Conservation (phyloP, 2,888 invertebrate species). For the Eupsilia transversa region DNA sequence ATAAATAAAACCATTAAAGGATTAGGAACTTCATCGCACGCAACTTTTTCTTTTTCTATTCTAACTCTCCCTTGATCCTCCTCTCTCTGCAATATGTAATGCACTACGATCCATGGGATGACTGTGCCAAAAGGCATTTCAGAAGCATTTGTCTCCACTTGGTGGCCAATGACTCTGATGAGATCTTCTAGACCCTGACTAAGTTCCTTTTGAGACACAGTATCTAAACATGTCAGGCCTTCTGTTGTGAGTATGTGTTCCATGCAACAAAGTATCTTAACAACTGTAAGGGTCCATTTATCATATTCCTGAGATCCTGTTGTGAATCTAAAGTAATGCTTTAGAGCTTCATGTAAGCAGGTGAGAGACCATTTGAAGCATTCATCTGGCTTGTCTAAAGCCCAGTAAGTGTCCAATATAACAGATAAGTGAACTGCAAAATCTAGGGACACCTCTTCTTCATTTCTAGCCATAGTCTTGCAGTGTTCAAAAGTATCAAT, state of each 20-base stretch:
- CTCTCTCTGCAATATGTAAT: constrained; percentile 94
- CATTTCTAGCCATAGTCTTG: constrained; percentile 83
- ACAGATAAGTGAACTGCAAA: constrained; percentile 91
- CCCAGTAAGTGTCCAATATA: constrained; percentile 92
- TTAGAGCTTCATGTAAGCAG: constrained; percentile 93
- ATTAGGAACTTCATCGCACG: constrained; percentile 92
- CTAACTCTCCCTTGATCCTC: constrained; percentile 92
- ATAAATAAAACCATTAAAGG: constrained; percentile 95
- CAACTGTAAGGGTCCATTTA: constrained; percentile 86
- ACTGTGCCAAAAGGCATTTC: constrained; percentile 93
- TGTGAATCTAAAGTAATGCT: constrained; percentile 90
- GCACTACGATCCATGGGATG: constrained; percentile 95
- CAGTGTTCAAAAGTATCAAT: constrained; percentile 92
- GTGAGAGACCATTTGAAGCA: constrained; percentile 95
- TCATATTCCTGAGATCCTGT: constrained; percentile 85
- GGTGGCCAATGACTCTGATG: constrained; percentile 94
- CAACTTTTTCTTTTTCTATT: constrained; percentile 83
- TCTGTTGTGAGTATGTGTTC: constrained; percentile 86
- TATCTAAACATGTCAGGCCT: constrained; percentile 87
- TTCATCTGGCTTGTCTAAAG: constrained; percentile 90
- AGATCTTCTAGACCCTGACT: constrained; percentile 94
- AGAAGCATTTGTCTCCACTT: constrained; percentile 93
- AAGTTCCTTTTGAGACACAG: constrained; percentile 90
- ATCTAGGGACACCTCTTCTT: constrained; percentile 88
- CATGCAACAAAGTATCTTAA: constrained; percentile 86